A percentile compares a stretch with the other conserved stretches of the same genome.
phyloP scores from a whole-genome alignment of 2,888 invertebrate species.

The Drosophila borealis region DNA sequence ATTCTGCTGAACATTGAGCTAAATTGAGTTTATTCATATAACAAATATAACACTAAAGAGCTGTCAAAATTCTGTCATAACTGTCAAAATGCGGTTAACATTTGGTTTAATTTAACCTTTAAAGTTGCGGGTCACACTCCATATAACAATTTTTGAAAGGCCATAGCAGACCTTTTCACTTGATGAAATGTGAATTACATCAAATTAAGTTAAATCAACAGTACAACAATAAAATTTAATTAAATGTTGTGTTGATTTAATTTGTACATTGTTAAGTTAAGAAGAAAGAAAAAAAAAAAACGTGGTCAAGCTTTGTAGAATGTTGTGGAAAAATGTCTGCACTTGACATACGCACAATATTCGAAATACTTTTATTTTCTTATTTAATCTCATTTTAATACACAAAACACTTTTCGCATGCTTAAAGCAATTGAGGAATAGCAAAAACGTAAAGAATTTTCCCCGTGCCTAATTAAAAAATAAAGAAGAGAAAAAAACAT shows the following conservation, averaged over 20 bases:
- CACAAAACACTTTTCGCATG: slow-evolving; percentile 1
- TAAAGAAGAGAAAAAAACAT: not conserved
- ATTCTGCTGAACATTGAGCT: not conserved
- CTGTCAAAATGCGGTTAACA: not conserved
- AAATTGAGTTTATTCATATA: not conserved
- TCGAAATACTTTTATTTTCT: slow-evolving; percentile 11
- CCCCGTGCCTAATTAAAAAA: slow-evolving; percentile 44
- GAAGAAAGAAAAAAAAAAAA: not conserved
- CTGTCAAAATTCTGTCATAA: not conserved
- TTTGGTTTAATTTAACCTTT: not conserved
- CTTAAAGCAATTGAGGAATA: slow-evolving; percentile 12
- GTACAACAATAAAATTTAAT: slow-evolving; percentile 37
- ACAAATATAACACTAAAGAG: not conserved
- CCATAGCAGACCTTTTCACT: not conserved
- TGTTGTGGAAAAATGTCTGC: slow-evolving; percentile 23
- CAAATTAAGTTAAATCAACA: not conserved
- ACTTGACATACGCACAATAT: slow-evolving; percentile 37
- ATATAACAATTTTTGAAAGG: not conserved
- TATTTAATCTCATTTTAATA: slow-evolving; percentile 1
- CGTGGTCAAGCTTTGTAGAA: not conserved
- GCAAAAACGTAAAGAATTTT: slow-evolving; percentile 20
- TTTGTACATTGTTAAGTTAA: not conserved
- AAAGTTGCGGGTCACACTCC: not conserved
- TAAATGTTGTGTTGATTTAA: slow-evolving; percentile 31
- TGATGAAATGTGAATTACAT: not conserved